phyloP scores from a whole-genome alignment of 53 echinoderm and acorn worm species.

The Astropecten irregularis region DNA sequence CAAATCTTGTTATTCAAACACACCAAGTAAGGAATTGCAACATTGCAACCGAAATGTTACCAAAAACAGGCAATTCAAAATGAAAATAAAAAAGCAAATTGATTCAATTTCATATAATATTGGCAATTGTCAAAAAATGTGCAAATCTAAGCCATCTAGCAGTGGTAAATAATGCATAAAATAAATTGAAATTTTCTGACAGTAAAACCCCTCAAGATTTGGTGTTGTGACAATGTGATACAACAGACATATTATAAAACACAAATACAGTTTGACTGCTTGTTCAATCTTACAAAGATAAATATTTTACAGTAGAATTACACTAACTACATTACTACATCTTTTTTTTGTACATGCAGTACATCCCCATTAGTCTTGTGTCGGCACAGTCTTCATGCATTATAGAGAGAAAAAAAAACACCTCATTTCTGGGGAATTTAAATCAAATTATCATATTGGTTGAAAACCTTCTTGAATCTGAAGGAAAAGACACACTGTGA shows the following conservation, averaged over 20 bases:
- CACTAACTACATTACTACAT: constrained; percentile 12
- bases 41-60: background rate
- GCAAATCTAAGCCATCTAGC: background rate
- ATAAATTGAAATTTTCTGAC: background rate
- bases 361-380: no score
- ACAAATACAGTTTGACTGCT: constrained; percentile 52
- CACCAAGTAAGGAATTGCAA: background rate
- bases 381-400: no score
- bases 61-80: background rate
- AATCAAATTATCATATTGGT: no score
- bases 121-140: background rate
- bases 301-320: constrained; percentile 37
- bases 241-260: background rate
- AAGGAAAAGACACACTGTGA: no score
- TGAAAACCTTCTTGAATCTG: no score
- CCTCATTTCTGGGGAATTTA: no score
- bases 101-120: background rate
- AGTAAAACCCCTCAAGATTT: background rate
- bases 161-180: background rate
- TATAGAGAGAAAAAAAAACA: no score
- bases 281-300: background rate
- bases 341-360: no score
- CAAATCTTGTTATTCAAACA: background rate
- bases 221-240: background rate
- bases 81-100: background rate